A percentile compares a stretch with the other conserved stretches of the same genome.
These are phyloP conservation scores for Carollia perspicillata DNA, from an alignment of 2,113 vertebrate species.

Conservation along the genomic window DNA sequence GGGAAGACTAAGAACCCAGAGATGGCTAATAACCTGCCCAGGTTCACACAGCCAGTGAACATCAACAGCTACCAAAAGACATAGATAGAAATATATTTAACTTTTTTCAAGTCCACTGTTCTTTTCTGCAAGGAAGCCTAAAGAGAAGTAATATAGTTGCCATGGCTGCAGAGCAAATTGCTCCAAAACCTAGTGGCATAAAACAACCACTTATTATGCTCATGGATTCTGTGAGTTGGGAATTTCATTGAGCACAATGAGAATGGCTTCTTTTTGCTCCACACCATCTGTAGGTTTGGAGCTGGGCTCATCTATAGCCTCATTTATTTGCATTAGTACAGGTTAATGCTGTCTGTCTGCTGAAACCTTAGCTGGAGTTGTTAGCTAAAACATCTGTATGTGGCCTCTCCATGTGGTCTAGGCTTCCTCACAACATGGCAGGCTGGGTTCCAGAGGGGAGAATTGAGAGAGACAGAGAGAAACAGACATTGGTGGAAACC, in stretches of 20 bases:
- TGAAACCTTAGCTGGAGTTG: neutral
- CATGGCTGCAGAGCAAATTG: neutral
- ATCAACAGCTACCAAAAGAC: neutral
- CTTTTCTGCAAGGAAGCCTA: neutral
- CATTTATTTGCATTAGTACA: neutral
- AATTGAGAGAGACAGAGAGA: neutral
- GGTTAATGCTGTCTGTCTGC: neutral
- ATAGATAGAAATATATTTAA: neutral
- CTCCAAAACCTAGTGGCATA: neutral
- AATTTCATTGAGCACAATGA: neutral
- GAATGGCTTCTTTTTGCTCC: neutral
- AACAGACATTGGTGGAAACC: neutral
- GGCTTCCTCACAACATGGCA: neutral
- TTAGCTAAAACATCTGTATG: neutral
- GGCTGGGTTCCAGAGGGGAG: neutral
- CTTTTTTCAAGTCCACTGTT: neutral
- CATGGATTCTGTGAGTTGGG: neutral
- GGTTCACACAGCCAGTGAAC: neutral
- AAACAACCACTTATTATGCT: neutral
- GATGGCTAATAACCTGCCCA: neutral
- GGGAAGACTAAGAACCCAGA: neutral
- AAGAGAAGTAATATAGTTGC: neutral
- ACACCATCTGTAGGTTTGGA: neutral
- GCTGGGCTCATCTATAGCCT: neutral
- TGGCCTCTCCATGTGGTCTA: neutral